Percentiles rank a stretch among this genome's conserved stretches.
These are phyloP conservation scores for Nudaria mundana DNA, from an alignment of 2,888 invertebrate species.

Conservation along the genomic window DNA sequence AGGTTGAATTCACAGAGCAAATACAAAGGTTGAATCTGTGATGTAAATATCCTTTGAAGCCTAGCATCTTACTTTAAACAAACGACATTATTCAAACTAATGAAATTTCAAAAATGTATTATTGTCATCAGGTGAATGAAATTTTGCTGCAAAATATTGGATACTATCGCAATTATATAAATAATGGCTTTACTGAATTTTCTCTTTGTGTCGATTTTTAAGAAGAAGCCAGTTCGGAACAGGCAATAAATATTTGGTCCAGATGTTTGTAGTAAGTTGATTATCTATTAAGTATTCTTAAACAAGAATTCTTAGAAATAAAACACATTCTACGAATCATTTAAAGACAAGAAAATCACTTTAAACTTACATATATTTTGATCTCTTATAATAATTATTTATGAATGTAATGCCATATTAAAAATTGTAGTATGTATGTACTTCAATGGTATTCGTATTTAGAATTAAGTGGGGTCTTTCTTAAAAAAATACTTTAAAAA, in stretches of 20 bases:
- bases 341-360: slow-evolving; percentile 32
- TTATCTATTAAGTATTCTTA: neutral
- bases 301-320: slow-evolving; percentile 11
- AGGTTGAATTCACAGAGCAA: too few relatives aligned
- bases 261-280: neutral
- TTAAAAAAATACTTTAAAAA: neutral
- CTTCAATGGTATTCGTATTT: slow-evolving; percentile 55
- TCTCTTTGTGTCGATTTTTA: slow-evolving; percentile 14
- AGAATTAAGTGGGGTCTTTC: slow-evolving; percentile 30
- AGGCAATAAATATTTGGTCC: neutral
- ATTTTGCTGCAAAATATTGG: too few relatives aligned
- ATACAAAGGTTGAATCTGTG: too few relatives aligned
- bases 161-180: too few relatives aligned
- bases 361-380: slow-evolving; percentile 59
- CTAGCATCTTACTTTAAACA: too few relatives aligned
- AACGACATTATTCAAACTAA: too few relatives aligned
- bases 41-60: too few relatives aligned
- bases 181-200: too few relatives aligned
- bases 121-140: too few relatives aligned
- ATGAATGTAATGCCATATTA: slow-evolving; percentile 79
- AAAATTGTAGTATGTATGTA: slow-evolving; percentile 69
- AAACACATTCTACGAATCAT: slow-evolving; percentile 16
- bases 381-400: slow-evolving; percentile 77
- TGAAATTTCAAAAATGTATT: too few relatives aligned
- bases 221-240: neutral